Base-by-base conservation (phyloP, 2,797 vertebrate species). In the Notolabrus celidotus region DNA sequence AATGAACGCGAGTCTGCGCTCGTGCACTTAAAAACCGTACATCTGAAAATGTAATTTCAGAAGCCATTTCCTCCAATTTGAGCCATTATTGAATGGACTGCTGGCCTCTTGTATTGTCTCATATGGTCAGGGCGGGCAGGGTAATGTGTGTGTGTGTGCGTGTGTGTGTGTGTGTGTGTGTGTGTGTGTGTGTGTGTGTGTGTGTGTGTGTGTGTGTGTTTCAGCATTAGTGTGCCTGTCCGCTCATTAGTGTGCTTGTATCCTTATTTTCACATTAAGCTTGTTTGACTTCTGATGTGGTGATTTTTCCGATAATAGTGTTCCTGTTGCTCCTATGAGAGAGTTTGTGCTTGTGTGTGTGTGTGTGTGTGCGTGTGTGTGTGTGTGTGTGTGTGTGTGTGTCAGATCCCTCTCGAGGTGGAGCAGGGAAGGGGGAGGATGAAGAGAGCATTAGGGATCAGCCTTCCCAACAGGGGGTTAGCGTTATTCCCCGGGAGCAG, bases 41-140 rank as follows among this genome's bases (percentile, higher is more conserved):
- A 71, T 77, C 61, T 67, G 76, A 86, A 91, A 92, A 92, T 92
- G 77, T 84, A 84, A 92, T 93, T 93, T 90, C 83, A 91, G 82
- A 94, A 87, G 14, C 88, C 88, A 92, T 93, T 93, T 94, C 89
- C 86, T 92, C 79, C 86, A 84, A 90, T 93, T 90, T 87, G 82
- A 82, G 74, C 57, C 51, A 56, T 90, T 92, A 92, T 89, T 89
- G 86, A 86, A 87, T 87, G 85, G 74, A 75, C 71, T 3, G 42
- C 71, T 57, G 66, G 74, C 79, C 77, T 53, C 61, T 52, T 22
- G 3, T 49, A 55, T 76, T 45, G 84, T 80, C 56, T 84, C 64
- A 10, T 51, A 63, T 56, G 56, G 49, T 60, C 50, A 65, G 61
- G 27, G 39, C 45, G 61, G 42, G 54, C 29, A n/a, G 61, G 51